Evolutionary conservation across 1,140 invertebrate genomes (phyloP).

Genomic region (Tetramorium parvispinum): DNA sequence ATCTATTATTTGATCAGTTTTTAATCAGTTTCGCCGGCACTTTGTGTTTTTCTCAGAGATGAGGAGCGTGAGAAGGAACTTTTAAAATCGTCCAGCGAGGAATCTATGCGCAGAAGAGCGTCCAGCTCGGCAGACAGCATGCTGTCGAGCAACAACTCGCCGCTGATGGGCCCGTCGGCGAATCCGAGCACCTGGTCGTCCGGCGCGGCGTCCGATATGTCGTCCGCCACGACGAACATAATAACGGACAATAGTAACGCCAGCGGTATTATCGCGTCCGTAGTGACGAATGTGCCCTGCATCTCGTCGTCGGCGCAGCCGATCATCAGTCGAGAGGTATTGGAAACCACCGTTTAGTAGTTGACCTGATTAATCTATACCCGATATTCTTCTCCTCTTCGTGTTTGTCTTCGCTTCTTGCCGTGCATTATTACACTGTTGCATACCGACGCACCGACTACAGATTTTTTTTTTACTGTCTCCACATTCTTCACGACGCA

Average conservation of each 20-base stretch:
- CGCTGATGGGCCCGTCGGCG: conserved; percentile 81
- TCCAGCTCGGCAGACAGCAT: conserved; percentile 88
- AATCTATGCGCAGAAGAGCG: conserved; percentile 87
- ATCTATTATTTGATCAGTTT: background rate
- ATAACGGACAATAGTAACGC: conserved; percentile 78
- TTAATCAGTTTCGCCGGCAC: background rate
- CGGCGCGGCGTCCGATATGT: conserved; percentile 75
- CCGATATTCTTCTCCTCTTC: conserved; percentile 30
- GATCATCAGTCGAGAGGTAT: conserved; percentile 87
- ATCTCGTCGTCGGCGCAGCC: conserved; percentile 81
- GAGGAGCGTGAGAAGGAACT: conserved; percentile 88
- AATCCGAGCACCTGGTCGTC: conserved; percentile 82
- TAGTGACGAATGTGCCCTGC: conserved; percentile 79
- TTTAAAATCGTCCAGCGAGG: conserved; percentile 88
- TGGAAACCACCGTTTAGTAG: conserved; percentile 88
- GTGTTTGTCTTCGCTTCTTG: conserved; percentile 60
- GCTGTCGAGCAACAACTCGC: conserved; percentile 86
- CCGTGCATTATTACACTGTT: conserved; percentile 58
- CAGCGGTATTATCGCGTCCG: conserved; percentile 77
- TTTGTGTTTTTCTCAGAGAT: conserved; percentile 84
- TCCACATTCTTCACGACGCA: conserved; percentile 37
- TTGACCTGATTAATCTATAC: conserved; percentile 30
- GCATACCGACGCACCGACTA: conserved; percentile 51
- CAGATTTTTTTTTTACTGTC: conserved; percentile 25
- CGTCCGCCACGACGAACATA: conserved; percentile 71